A percentile compares a stretch with the other conserved stretches of the same genome.
Conservation (phyloP, 1,140 invertebrate genomes). For the Drosophila nigrodunni region DNA sequence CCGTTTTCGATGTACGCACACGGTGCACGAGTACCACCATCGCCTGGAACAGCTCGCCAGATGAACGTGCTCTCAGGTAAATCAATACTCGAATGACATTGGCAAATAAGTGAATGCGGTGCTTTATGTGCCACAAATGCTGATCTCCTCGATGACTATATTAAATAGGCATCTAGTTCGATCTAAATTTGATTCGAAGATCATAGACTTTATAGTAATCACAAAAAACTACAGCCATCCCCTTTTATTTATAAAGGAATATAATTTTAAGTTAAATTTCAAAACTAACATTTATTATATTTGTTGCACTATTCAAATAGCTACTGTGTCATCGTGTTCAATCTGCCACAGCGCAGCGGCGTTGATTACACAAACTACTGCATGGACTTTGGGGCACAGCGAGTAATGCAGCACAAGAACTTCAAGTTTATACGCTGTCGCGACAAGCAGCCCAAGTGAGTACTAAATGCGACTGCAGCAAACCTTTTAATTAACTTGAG, state of each 20-base stretch:
- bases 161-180: too few species aligned
- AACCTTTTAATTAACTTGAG: background rate
- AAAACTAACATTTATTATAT: too few species aligned
- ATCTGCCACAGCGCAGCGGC: slow-evolving; percentile 73
- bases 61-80: slow-evolving; percentile 73
- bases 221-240: too few species aligned
- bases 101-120: too few species aligned
- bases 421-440: slow-evolving; percentile 75
- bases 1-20: slow-evolving; percentile 73
- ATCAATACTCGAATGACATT: background rate
- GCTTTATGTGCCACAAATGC: too few species aligned
- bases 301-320: slow-evolving; percentile 24
- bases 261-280: too few species aligned
- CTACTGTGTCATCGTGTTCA: slow-evolving; percentile 83
- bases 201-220: too few species aligned
- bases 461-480: background rate
- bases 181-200: too few species aligned
- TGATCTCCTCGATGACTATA: too few species aligned
- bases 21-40: slow-evolving; percentile 73
- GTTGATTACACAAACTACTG: slow-evolving; percentile 81
- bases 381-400: slow-evolving; percentile 75
- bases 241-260: too few species aligned
- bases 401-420: slow-evolving; percentile 68
- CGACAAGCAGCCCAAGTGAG: slow-evolving; percentile 67
- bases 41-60: slow-evolving; percentile 81